phyloP scores from a whole-genome alignment of 2,888 invertebrate genomes.

The Papilio gigon region DNA sequence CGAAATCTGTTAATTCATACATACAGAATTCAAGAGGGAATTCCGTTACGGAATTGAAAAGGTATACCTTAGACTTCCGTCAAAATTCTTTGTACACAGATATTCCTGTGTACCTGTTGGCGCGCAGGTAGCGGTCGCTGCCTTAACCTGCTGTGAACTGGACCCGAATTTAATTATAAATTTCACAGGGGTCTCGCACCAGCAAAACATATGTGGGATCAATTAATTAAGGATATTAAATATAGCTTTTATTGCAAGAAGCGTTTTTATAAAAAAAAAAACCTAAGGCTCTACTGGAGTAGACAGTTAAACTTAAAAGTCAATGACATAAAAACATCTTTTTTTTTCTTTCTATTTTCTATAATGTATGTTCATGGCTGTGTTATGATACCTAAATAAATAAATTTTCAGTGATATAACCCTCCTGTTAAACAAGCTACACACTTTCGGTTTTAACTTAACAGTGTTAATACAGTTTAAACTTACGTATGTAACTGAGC shows the following conservation, averaged over 20 bases:
- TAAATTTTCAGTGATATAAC: no score
- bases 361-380: no score
- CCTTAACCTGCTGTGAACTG: neutral
- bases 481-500: no score
- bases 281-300: no score
- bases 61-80: neutral
- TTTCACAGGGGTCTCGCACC: neutral
- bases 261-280: neutral
- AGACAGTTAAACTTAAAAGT: no score
- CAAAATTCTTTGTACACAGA: neutral
- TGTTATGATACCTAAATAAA: no score
- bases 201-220: neutral
- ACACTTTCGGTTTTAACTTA: no score
- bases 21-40: conserved; percentile 6
- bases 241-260: neutral
- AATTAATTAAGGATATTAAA: conserved; percentile 1
- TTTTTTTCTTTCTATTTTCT: no score
- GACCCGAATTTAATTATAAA: conserved; percentile 8
- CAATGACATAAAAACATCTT: no score
- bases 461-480: no score
- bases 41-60: neutral
- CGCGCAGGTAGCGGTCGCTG: conserved; percentile 23
- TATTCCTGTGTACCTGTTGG: conserved; percentile 20
- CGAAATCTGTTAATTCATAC: no score
- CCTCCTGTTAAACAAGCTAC: no score